Evolutionary conservation across 2,797 vertebrate genomes (phyloP), one percentile per base, ranked within the genome.

Genomic region (Danio jaintianensis): DNA sequence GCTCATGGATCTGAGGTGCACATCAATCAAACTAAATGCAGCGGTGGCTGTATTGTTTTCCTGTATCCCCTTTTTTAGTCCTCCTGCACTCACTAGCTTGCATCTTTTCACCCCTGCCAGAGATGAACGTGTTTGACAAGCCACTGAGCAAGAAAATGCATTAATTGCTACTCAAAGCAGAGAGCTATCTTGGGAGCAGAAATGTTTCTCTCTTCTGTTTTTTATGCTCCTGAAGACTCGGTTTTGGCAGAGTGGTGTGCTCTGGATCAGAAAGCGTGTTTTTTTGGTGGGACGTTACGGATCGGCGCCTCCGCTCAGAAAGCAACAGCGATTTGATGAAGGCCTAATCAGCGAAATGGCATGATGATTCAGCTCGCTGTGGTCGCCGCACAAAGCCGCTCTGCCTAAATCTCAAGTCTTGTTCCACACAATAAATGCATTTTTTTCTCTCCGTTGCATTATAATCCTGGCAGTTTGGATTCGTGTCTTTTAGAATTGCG

Each of bases 41-140:
- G 20, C 70, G 73, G 71, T 78, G 53, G 38, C 58, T 78, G 62
- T 66, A 79, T 71, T 47, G 29, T 52, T 29, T 75, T 79, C 53
- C 75, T 73, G n/a, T 52, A 29, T 45, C 22, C 74, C 56, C 43
- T 47, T 75, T 45, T 45, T n/a, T 53, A 29, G 29, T n/a, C 18
- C 47, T 63, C n/a, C 53, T 15, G 15, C 45, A 82, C 48, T 82
- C 20, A 43, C 79, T 42, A 53, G 61, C 83, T 69, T 82, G 84
- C 82, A 85, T 72, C 82, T 75, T 73, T 75, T 80, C 88, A 85
- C 85, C 84, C 88, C 82, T 87, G 85, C 83, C 79, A 88, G 83
- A 89, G 89, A 93, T 93, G 90, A 92, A 92, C 91, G 91, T 85
- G 85, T 93, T 92, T 93, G 91, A 93, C 91, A 92, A 93, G 89